A percentile compares a stretch with the other conserved stretches of the same genome.
Evolutionary conservation across 1,140 invertebrate species (phyloP).

Genomic region (Drosophila insularis): DNA sequence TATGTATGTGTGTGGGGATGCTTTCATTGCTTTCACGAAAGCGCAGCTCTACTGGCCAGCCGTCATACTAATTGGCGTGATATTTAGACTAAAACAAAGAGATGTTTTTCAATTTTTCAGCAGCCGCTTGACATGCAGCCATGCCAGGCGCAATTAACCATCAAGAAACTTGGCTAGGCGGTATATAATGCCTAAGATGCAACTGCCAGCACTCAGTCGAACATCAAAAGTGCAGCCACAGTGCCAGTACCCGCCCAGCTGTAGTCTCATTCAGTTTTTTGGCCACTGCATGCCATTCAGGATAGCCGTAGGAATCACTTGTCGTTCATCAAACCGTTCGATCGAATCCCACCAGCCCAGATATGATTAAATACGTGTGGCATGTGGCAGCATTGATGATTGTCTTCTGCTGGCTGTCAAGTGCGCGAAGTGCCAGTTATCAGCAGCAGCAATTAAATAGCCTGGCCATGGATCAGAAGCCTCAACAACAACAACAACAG

Average conservation of each 20-base stretch:
- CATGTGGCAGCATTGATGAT: slow-evolving; percentile 71
- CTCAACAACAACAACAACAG: slow-evolving; percentile 19
- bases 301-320: slow-evolving; percentile 39
- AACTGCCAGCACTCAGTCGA: slow-evolving; percentile 69
- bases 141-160: slow-evolving; percentile 50
- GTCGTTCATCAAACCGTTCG: slow-evolving; percentile 18
- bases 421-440: slow-evolving; percentile 67
- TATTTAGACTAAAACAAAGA: slow-evolving; percentile 79
- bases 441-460: slow-evolving; percentile 55
- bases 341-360: slow-evolving; percentile 25
- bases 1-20: not conserved
- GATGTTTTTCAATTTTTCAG: slow-evolving; percentile 68
- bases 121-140: slow-evolving; percentile 63
- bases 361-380: slow-evolving; percentile 75
- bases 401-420: slow-evolving; percentile 69
- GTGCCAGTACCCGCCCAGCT: slow-evolving; percentile 40
- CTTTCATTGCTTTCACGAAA: slow-evolving; percentile 75
- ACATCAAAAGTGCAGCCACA: slow-evolving; percentile 47
- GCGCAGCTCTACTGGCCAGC: slow-evolving; percentile 62
- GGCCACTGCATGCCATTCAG: slow-evolving; percentile 23
- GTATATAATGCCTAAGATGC: slow-evolving; percentile 76
- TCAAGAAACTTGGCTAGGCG: slow-evolving; percentile 37
- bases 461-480: slow-evolving; percentile 26
- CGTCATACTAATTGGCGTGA: slow-evolving; percentile 75
- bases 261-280: slow-evolving; percentile 21